Base-by-base conservation (phyloP, 2,797 vertebrate species). In the Sylvilagus floridanus region DNA sequence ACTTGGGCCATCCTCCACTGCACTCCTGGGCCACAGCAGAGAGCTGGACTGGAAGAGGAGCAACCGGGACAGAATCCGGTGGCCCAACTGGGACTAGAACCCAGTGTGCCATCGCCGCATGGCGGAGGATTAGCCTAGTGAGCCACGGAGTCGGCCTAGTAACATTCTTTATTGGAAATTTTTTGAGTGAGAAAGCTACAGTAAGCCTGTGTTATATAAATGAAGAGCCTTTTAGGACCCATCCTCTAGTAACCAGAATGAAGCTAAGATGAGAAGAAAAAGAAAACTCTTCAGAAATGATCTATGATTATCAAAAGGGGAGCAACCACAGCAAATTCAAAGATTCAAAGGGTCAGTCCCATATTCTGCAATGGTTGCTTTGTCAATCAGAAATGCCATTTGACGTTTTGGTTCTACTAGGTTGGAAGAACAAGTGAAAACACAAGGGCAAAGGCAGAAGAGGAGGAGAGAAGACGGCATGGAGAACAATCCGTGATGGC, bases 181-280 rank as follows among this genome's bases (percentile, higher is more conserved):
- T 75, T 77, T 88, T 52, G 26, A 63, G 28, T 90, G 60, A 68
- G 2, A 75, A n/a, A 88, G 71, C 26, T 76, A 60, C 1, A 81
- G 68, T 42, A 75, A 50, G 69, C 19, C 68, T 71, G 5, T 52
- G 32, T 22, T 54, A 52, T 26, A 30, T 62, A 47, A 78, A 93
- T 30, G 11, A 88, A 91, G 16, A 35, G 13, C 16, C 42, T 87
- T 84, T 88, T 71, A 77, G 68, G 47, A 47, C 42, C 42, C 42
- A 77, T 37, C 2, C 37, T 42, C 26, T 32, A 68, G 63, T 26
- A 90, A 63, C 52, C 17, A 81, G 28, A 91, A 72, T 66, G 52
- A 88, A 87, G 30, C 16, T 37, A 89, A 94, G 47, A 24, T 84
- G 37, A 81, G 37, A 93, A 87, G 62, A 78, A 42, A 88, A 16